These are phyloP conservation scores for Muscicapa comitata DNA, from an alignment of 2,797 vertebrate genomes.

Conservation along the genomic window DNA sequence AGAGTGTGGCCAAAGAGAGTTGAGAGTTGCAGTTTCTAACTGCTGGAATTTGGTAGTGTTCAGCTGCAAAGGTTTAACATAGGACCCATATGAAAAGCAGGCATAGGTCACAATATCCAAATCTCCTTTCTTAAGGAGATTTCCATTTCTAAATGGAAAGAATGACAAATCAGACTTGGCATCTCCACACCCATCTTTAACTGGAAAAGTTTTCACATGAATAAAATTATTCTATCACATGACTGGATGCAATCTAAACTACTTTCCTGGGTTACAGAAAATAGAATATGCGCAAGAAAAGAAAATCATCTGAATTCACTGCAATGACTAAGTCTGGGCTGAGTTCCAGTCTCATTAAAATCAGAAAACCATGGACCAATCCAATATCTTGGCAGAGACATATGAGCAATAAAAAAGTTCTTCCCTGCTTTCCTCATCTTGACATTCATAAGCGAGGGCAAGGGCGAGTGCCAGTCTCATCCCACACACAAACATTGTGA, in stretches of 20 bases:
- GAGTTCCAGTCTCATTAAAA: conserved; percentile 56
- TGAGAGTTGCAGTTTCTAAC: background rate
- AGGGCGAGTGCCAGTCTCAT: fast-evolving
- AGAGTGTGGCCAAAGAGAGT: background rate
- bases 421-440: background rate
- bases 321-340: conserved; percentile 21
- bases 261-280: conserved; percentile 17
- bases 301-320: conserved; percentile 52
- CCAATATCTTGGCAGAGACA: conserved; percentile 22
- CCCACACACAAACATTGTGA: fast-evolving
- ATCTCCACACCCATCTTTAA: background rate
- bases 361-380: conserved; percentile 24
- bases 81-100: background rate
- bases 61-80: background rate
- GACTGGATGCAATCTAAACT: background rate
- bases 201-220: background rate
- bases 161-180: background rate
- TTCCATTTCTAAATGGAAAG: background rate
- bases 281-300: conserved; percentile 9
- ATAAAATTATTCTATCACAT: background rate
- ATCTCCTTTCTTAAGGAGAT: background rate
- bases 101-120: background rate
- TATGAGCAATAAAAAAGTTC: background rate
- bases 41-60: background rate
- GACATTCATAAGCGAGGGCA: conserved; percentile 18